Base-by-base conservation (phyloP, 1,140 invertebrate species). In the Plutomurus gul region DNA sequence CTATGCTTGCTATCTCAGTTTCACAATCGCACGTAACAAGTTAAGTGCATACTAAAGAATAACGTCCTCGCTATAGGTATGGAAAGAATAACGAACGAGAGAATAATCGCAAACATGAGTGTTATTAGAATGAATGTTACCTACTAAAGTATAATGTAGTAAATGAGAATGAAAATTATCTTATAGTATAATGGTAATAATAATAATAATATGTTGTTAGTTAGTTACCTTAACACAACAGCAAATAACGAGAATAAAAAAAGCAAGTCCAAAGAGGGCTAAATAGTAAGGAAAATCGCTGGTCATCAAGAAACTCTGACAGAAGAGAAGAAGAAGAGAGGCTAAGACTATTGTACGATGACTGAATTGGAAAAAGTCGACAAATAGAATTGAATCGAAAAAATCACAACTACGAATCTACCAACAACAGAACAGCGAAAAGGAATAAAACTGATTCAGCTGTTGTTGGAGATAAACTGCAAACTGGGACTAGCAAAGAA, bases 191-290 rank as follows among this genome's bases (percentile, higher is more conserved):
- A n/a, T n/a, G n/a, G n/a, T n/a, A n/a, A n/a, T n/a, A n/a, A n/a
- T n/a, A n/a, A n/a, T n/a, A n/a, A n/a, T n/a, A n/a, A n/a, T n/a
- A n/a, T n/a, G n/a, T n/a, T n/a, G n/a, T n/a, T n/a, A n/a, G n/a
- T n/a, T n/a, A n/a, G 7, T 74, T 74, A 79, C 78, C 73, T 79
- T 79, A 27, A 79, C 74, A 76, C 78, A 79, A 73, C 78, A 79
- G 60, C 78, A 79, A 79, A 79, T 79, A 40, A 79, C 78, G n/a
- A 43, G 46, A 49, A 79, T 43, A 73, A 79, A 79, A 76, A 79
- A 79, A 51, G 74, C 49, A 79, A 79, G 78, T 79, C 78, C 78
- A 75, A 79, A 79, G 39, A 76, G 72, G 51, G 78, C 78, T 46
- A 79, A 76, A 39, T 79, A 79, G 60, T 79, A 79, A 39, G 78